Evolutionary conservation across 2,113 vertebrate species (phyloP), one percentile per base, ranked within the genome.

Genomic region (Oryzias melastigma): DNA sequence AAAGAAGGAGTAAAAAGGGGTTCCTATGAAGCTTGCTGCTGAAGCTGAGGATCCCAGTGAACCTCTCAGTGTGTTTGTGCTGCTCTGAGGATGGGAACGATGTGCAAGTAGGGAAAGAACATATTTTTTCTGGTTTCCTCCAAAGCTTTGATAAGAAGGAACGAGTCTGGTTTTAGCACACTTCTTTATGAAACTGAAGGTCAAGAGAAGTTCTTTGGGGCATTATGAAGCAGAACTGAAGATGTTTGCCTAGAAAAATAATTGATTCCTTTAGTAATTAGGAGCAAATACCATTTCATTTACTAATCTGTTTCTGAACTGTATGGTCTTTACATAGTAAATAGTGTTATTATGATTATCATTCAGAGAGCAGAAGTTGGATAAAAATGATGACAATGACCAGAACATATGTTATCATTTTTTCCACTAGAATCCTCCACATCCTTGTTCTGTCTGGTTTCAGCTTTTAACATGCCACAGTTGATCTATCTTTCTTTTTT

Each of bases 21-120:
- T 73, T 68, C 84, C 74, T 52, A 68, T 88, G 86, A 88, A 65
- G 84, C 76, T 47, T 7, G 20, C 4, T 18, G 35, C 6, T 52
- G 1, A 24, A 1, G 80, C 82, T 78, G 86, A 88, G 78, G 86
- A 54, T 78, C 70, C 78, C 51, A 10, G 4, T 52, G 22, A 15
- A 54, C 72, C 54, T 16, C 59, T 7, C 15, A 10, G 60, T 19
- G 41, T 47, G 27, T 61, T 5, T 2, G 48, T 40, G 42, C 22
- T 44, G 52, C 27, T 24, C 18, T 4, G 27, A 60, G 43, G 60
- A 25, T 62, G 40, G 19, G 25, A 24, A 40, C 5, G 59, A 14
- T 43, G 43, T 82, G 68, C 63, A 66, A 62, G 75, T 67, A 75
- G 19, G 5, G 67, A 16, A 17, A 49, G n/a, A 49, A 35, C 52